phyloP scores from a whole-genome alignment of 2,888 invertebrate species.

The Ctena decussata region DNA sequence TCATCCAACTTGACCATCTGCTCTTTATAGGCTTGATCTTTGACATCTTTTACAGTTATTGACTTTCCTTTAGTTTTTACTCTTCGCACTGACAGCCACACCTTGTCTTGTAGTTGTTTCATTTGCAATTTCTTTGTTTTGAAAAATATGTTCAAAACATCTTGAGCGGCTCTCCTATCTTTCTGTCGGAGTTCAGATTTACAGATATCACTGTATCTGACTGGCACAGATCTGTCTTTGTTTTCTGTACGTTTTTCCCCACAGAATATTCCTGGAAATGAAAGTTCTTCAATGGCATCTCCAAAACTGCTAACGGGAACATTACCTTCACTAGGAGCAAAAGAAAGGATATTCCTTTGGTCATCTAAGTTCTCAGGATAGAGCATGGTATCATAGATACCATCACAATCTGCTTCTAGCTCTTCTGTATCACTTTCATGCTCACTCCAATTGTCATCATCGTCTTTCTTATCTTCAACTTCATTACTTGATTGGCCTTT shows the following conservation, averaged over 20 bases:
- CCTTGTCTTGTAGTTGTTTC: constrained; percentile 43
- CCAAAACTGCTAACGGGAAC: constrained; percentile 34
- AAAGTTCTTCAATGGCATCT: constrained; percentile 44
- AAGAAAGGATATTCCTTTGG: constrained; percentile 29
- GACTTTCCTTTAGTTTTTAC: constrained; percentile 1
- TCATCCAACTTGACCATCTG: constrained; percentile 28
- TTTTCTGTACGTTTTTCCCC: constrained; percentile 36
- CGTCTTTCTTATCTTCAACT: too few relatives aligned
- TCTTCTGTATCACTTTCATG: too few relatives aligned
- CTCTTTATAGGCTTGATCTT: not conserved
- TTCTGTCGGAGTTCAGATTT: constrained; percentile 19
- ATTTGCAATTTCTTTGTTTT: constrained; percentile 36
- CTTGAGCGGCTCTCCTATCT: constrained; percentile 41
- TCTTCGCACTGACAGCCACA: not conserved
- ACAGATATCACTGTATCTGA: constrained; percentile 18
- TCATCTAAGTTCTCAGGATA: too few relatives aligned
- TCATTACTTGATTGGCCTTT: too few relatives aligned
- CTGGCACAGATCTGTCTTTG: constrained; percentile 26
- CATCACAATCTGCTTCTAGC: too few relatives aligned
- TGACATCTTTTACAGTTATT: constrained; percentile 35
- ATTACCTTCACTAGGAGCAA: constrained; percentile 45
- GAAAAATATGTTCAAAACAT: constrained; percentile 25
- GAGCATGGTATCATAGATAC: too few relatives aligned
- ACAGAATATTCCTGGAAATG: constrained; percentile 61
- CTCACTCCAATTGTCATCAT: too few relatives aligned